Base-by-base conservation (phyloP, 2,888 invertebrate genomes). In the Patella caerulea region DNA sequence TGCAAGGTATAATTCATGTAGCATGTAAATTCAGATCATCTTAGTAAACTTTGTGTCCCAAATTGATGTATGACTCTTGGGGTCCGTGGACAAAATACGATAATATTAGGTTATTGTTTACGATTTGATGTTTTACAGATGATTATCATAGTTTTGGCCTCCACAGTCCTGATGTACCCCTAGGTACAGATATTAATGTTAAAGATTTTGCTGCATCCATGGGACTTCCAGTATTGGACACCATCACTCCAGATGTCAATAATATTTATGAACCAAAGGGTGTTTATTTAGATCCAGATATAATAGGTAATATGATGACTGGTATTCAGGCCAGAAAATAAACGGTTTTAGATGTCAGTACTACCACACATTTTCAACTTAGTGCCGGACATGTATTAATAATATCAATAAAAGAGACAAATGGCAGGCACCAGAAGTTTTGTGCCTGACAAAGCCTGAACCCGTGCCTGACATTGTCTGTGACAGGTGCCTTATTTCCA, bases 281-380 rank as follows among this genome's bases (percentile, higher is more conserved):
- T 17, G 86, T 93, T n/a, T 93, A 95, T 88, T 93, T 95, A 87
- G 97, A 97, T 91, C 95, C 95, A 70, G 97, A 97, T 93, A 95
- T 97, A 88, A 97, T 97, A 91, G 97, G 91, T 91, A 84, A 76
- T 79, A 56, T 24, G 14, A 45, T 15, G 56, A 19, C 15, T 34
- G 15, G 9, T 19, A 15, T 29, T 75, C 9, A 45, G 29, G 34
- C 29, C 29, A 1, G 45, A 3, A 15, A 19, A 24, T 7, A 45
- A 45, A 29, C 29, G 29, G 29, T 29, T 29, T 29, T 2, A 29
- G 29, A 29, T 29, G 29, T 29, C 2, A 29, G 29, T 29, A 29
- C 29, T 29, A 29, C 29, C 29, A 29, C 2, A 29, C 29, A 29
- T 29, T 29, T 29, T 29, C 3, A 29, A 29, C 29, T 29, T 29